A percentile compares a stretch with the other conserved stretches of the same genome.
phyloP scores from a whole-genome alignment of 2,888 invertebrate genomes.

The Pheosia tremula region DNA sequence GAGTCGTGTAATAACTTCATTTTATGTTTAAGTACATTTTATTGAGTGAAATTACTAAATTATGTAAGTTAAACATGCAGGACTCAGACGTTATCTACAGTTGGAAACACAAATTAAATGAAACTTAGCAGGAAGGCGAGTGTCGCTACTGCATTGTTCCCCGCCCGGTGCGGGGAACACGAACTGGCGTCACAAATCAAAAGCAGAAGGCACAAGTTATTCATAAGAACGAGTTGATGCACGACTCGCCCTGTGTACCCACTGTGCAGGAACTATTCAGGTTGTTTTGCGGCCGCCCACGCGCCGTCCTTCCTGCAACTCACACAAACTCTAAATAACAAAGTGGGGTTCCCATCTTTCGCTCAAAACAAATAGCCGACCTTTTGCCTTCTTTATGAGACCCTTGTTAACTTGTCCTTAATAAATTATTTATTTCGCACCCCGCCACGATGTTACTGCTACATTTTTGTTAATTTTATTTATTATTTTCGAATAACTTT shows the following conservation, averaged over 20 bases:
- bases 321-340: conserved; percentile 76
- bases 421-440: conserved; percentile 81
- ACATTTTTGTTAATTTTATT: conserved; percentile 71
- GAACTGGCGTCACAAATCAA: conserved; percentile 20
- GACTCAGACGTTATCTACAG: neutral
- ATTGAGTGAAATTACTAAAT: neutral
- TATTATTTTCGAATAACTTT: conserved; percentile 69
- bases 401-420: conserved; percentile 84
- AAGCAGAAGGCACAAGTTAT: conserved; percentile 20
- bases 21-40: too few relatives aligned
- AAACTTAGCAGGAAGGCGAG: conserved; percentile 3
- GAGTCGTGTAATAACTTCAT: neutral
- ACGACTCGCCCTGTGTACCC: conserved; percentile 25
- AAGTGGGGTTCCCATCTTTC: conserved; percentile 75
- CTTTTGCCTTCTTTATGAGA: conserved; percentile 84
- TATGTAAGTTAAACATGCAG: neutral
- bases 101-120: conserved; percentile 6
- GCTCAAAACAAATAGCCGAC: conserved; percentile 82
- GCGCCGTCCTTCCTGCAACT: conserved; percentile 56
- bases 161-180: neutral
- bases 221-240: conserved; percentile 34
- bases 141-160: neutral
- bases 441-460: conserved; percentile 56
- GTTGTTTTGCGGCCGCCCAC: conserved; percentile 54
- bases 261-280: conserved; percentile 43